Evolutionary conservation across 1,140 invertebrate genomes (phyloP), one percentile per base, ranked within the genome.

Genomic region (Diuraphis noxia): DNA sequence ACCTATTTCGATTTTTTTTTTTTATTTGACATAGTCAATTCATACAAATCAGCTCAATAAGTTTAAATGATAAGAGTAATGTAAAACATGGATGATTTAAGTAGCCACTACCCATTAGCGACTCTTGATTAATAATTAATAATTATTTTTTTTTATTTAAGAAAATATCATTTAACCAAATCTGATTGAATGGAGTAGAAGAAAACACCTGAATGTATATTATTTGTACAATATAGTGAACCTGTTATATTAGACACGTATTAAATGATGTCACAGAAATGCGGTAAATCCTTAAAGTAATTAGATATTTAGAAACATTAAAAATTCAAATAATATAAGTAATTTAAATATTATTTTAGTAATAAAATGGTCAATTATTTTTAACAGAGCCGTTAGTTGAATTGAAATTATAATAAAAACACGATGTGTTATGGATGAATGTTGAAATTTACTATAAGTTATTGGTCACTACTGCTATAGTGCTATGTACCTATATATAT

Each of bases 191-290:
- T n/a, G 3, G 25, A 87, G n/a, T 87, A 38, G 43, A 34, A 38
- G 85, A 36, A 23, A 87, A 87, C 56, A 87, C 46, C 23, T 56
- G 85, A 87, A 87, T 36, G 38, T 1, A 56, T 30, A 72, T n/a
- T 72, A 72, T 72, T 1, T 49, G n/a, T 5, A 87, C 17, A 87
- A n/a, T 34, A 0, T 4, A 34, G 17, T 1, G 82, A 84, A 84
- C 82, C 82, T 84, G 82, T 84, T 84, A 84, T 84, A n/a, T 72
- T 81, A 43, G 46, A 49, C 46, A 21, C 6, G 25, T 84, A n/a
- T 43, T 84, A 46, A 84, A 84, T n/a, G 30, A 43, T 43, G 40
- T 30, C 40, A 13, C 25, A 84, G 41, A 41, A 84, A 84, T 84
- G 82, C 13, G 13, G 30, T n/a, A 84, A 30, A 41, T 84, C 30